A percentile compares a stretch with the other conserved stretches of the same genome.
phyloP scores from a whole-genome alignment of 2,113 vertebrate species.

The Rhinolophus sinicus region DNA sequence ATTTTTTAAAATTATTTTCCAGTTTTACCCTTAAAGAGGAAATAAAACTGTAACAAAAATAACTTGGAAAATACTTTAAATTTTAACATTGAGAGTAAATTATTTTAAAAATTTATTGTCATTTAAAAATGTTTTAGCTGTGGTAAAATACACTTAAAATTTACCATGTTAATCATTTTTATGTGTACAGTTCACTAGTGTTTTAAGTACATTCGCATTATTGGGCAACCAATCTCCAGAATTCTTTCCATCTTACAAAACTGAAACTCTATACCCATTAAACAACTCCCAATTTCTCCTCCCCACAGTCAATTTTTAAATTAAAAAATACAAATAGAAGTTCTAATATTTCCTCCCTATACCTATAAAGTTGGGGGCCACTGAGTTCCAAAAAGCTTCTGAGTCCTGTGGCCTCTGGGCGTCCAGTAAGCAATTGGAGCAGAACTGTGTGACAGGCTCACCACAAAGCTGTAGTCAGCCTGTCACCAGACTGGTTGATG shows the following conservation, averaged over 20 bases:
- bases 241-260: background rate
- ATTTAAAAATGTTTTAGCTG: background rate
- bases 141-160: background rate
- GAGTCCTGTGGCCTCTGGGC: background rate
- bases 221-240: background rate
- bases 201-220: background rate
- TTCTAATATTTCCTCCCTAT: background rate
- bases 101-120: background rate
- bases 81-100: constrained; percentile 25
- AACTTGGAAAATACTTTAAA: constrained; percentile 25
- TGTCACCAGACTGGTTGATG: background rate
- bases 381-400: background rate
- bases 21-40: background rate
- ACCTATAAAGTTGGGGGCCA: background rate
- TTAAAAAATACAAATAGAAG: background rate
- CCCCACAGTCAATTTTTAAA: background rate
- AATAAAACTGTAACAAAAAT: constrained; percentile 22
- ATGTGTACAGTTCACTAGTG: background rate
- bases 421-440: background rate
- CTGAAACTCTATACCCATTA: background rate
- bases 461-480: background rate
- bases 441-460: background rate
- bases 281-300: background rate
- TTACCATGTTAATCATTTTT: background rate
- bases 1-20: background rate